phyloP scores from a whole-genome alignment of 1,140 invertebrate genomes.

The Papilio dardanus region DNA sequence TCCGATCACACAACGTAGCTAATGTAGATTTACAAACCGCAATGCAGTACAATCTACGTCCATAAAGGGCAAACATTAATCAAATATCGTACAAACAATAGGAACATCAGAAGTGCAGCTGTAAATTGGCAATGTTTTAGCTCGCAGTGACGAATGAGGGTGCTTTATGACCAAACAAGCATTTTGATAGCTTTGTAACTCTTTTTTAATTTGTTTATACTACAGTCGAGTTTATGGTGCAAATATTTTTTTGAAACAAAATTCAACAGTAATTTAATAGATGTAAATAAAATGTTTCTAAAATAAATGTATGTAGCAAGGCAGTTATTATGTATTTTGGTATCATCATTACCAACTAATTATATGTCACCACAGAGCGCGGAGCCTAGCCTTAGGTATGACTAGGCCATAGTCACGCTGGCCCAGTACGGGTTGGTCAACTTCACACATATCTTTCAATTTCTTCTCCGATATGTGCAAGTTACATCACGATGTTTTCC shows the following conservation, averaged over 20 bases:
- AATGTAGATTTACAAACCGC: constrained; percentile 32
- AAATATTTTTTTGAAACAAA: neutral
- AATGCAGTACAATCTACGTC: constrained; percentile 33
- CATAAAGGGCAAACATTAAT: constrained; percentile 35
- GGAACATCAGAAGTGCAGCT: constrained; percentile 27
- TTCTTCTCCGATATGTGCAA: too few relatives aligned
- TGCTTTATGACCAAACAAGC: constrained; percentile 18
- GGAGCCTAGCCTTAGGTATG: too few relatives aligned
- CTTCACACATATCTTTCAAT: too few relatives aligned
- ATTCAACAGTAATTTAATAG: too few relatives aligned
- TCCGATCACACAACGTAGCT: constrained; percentile 3
- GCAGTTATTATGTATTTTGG: too few relatives aligned
- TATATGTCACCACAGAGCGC: too few relatives aligned
- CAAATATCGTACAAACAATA: constrained; percentile 33
- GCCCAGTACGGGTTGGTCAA: too few relatives aligned
- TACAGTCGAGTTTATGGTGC: neutral
- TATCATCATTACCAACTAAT: too few relatives aligned
- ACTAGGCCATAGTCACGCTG: too few relatives aligned
- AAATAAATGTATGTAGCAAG: too few relatives aligned
- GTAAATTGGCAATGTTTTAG: constrained; percentile 30
- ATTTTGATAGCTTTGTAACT: neutral
- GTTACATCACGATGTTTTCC: too few relatives aligned
- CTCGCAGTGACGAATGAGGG: constrained; percentile 5
- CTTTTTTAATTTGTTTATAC: constrained; percentile 6
- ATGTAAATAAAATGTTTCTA: too few relatives aligned